Evolutionary conservation across 1,140 invertebrate species (phyloP), one percentile per base, ranked within the genome.

Genomic region (Phymastichus coffea): DNA sequence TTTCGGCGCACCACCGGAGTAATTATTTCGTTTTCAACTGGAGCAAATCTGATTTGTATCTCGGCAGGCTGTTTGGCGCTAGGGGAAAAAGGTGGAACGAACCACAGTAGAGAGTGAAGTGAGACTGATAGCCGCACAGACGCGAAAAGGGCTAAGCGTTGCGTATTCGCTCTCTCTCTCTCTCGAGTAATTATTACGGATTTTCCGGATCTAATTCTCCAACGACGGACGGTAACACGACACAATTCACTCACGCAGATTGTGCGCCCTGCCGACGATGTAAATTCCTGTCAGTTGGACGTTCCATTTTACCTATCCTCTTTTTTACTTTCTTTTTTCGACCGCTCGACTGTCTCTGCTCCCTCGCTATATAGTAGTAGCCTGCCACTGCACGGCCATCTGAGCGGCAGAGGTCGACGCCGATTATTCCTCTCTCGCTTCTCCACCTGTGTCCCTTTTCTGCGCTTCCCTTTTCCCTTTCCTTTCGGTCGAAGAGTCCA

Each of bases 161-260:
- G 69, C n/a, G n/a, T n/a, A n/a, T n/a, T n/a, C n/a, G n/a, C n/a
- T n/a, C n/a, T n/a, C n/a, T n/a, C n/a, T n/a, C n/a, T n/a, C 68
- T 69, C 66, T 67, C 67, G 74, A 76, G 75, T 75, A 79, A 79
- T 79, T 79, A 77, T 77, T 79, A 77, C 74, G 77, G 77, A 79
- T 79, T 79, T 77, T 77, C 71, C 73, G 73, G 74, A 77, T 77
- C 74, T 77, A 79, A 77, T 79, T 77, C 77, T 79, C 74, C 72
- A n/a, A n/a, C n/a, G 71, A 69, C 71, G 74, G 72, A 74, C 76
- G 74, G 73, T 76, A 76, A 78, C 76, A 76, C 75, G 74, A 77
- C 75, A 76, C 75, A 76, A 77, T 78, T 77, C 75, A 76, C 75
- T 78, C 73, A 78, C 76, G 74, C 75, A 78, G 74, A 78, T 76